Percentiles rank a stretch among this genome's conserved stretches.
These are phyloP conservation scores for Pilophorus perplexus DNA, from an alignment of 2,888 invertebrate genomes.

Conservation along the genomic window DNA sequence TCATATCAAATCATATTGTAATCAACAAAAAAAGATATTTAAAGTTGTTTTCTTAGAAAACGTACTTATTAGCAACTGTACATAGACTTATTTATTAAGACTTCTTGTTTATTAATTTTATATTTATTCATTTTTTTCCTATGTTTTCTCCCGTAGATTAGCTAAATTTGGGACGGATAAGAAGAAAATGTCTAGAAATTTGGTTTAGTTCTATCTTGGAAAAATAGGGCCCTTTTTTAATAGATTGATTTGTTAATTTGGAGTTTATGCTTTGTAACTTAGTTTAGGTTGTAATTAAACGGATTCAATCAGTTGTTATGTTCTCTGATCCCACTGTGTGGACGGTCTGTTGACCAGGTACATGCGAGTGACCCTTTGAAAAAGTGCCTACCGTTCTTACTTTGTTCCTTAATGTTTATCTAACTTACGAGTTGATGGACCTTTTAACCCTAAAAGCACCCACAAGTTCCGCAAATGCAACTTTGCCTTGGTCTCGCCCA, in stretches of 20 bases:
- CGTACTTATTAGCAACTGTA: neutral
- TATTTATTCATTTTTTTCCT: neutral
- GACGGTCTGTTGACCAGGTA: too few species aligned
- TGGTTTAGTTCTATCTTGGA: neutral
- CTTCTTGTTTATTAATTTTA: too few species aligned
- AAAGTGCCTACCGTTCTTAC: too few species aligned
- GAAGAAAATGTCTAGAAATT: neutral
- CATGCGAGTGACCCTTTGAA: too few species aligned
- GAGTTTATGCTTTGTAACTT: neutral
- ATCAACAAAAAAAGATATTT: too few species aligned
- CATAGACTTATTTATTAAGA: neutral
- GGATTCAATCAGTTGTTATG: neutral
- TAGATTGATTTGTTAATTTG: neutral
- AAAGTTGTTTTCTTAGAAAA: neutral
- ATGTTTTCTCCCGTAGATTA: neutral
- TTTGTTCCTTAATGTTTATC: too few species aligned
- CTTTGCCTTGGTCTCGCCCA: too few species aligned
- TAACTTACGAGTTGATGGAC: too few species aligned
- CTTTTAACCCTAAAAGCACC: too few species aligned
- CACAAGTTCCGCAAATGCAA: too few species aligned
- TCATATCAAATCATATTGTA: too few species aligned
- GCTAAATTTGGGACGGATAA: neutral
- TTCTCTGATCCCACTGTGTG: neutral
- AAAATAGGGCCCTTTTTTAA: neutral
- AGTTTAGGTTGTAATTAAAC: slow-evolving; percentile 11